Conservation (phyloP, 2,797 vertebrate species). For the Benthosema pterotum region DNA sequence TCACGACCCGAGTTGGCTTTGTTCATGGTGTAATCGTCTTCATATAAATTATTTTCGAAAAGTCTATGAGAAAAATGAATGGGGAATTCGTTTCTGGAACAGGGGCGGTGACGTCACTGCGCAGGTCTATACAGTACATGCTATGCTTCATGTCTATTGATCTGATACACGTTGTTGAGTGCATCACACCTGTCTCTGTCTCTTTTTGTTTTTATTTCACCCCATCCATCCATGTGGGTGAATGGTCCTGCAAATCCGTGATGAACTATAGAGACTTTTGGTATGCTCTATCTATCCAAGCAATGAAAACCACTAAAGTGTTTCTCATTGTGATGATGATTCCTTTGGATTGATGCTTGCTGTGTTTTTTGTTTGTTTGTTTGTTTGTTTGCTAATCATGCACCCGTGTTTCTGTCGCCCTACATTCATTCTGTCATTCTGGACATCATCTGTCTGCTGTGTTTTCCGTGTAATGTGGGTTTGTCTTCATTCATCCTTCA, state of each 20-base stretch:
- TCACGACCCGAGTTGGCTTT: too few species aligned
- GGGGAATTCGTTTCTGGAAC: too few species aligned
- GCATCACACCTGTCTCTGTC: conserved; percentile 78
- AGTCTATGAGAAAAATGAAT: too few species aligned
- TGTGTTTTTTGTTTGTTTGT: conserved; percentile 60
- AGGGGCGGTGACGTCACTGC: too few species aligned
- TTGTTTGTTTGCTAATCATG: conserved; percentile 65
- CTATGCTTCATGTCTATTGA: conserved; percentile 59
- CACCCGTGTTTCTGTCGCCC: conserved; percentile 63
- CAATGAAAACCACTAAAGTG: conserved; percentile 75
- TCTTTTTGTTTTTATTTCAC: conserved; percentile 81
- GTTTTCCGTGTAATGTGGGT: conserved; percentile 76
- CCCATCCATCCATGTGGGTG: conserved; percentile 91
- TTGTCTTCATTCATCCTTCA: conserved; percentile 77
- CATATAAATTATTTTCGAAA: too few species aligned
- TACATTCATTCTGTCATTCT: conserved; percentile 84
- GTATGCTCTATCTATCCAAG: conserved; percentile 86
- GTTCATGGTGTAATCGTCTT: too few species aligned
- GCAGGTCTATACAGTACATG: too few species aligned
- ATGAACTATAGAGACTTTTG: conserved; percentile 94
- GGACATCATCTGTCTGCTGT: conserved; percentile 83
- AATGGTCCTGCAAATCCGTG: conserved; percentile 90
- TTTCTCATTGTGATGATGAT: conserved; percentile 54
- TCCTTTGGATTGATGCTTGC: conserved; percentile 64
- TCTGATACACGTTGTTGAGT: conserved; percentile 64